Conservation (phyloP, 2,888 invertebrate species). For the Suillia variegata region DNA sequence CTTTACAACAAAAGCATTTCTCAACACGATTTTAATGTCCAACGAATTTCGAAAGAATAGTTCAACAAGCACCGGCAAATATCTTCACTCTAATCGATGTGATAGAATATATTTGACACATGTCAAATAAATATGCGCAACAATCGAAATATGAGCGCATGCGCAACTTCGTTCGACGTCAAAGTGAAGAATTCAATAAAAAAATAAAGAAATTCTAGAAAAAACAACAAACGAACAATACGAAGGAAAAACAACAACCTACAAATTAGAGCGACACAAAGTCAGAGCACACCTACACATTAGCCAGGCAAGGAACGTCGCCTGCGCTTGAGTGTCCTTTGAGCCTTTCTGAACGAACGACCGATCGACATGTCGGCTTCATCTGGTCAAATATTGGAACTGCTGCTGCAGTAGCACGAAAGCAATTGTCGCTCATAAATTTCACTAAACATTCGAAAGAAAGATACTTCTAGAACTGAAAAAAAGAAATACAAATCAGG, state of each 20-base stretch:
- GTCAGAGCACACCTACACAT: slow-evolving; percentile 6
- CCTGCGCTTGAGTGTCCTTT: neutral
- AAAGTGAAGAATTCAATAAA: slow-evolving; percentile 9
- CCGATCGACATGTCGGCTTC: neutral
- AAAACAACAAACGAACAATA: too few species aligned
- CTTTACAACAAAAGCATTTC: too few species aligned
- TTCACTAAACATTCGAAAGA: neutral
- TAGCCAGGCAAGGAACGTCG: neutral
- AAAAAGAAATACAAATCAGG: neutral
- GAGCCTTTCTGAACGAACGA: neutral
- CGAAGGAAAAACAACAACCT: slow-evolving; percentile 14
- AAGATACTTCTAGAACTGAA: neutral
- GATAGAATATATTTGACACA: slow-evolving; percentile 36
- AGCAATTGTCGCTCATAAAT: neutral
- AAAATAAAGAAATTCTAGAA: too few species aligned
- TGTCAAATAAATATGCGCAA: slow-evolving; percentile 30
- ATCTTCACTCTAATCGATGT: too few species aligned
- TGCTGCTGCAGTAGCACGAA: neutral
- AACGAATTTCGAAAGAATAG: neutral
- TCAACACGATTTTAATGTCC: neutral
- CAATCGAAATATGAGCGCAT: neutral
- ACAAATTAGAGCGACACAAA: slow-evolving; percentile 17
- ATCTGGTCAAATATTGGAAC: slow-evolving; percentile 31
- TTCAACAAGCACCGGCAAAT: too few species aligned
- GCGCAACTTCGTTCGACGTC: slow-evolving; percentile 5